Evolutionary conservation across 2,888 invertebrate species (phyloP), one percentile per base, ranked within the genome.

Genomic region (Trissoscelio sp.): DNA sequence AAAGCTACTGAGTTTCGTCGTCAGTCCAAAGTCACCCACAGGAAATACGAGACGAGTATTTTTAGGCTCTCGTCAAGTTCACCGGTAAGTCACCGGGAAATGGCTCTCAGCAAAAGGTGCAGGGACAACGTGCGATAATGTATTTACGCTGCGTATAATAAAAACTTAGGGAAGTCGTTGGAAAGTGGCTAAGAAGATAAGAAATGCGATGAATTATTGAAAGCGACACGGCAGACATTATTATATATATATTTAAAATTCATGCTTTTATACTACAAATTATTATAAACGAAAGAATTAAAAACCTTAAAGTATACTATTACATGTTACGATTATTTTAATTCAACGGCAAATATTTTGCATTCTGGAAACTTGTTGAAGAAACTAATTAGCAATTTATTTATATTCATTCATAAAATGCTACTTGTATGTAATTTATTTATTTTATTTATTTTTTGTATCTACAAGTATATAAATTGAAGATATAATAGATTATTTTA

Each of bases 31-130:
- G 16, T 62, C 60, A 31, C 58, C 42, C 34, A 51, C 60, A 72
- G 72, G 60, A 72, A 72, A 60, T 60, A 51, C 51, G 51, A 72
- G 72, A 31, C 31, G 53, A 28, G 31, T 62, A 73, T 62, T 73
- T 73, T 73, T 62, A 73, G 62, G 42, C 37, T 42, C 53, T 18
- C 42, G 44, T 53, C 73, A 73, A 62, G 60, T 72, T 72, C 51
- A 72, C 51, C 51, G 51, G 72, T 60, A 58, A 58, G 58, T 46
- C 48, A 37, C 5, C 46, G 60, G 46, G 46, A 72, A 72, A 72
- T 60, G 20, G 72, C 58, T 70, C 31, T 57, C 28, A 28, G 20
- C n/a, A n/a, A 57, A 69, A 48, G 31, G 37, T 57, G 48, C 58
- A 7, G 20, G 12, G 24, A n/a, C n/a, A n/a, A 70, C 46, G 70